Evolutionary conservation across 2,888 invertebrate species (phyloP), one percentile per base, ranked within the genome.

Genomic region (Minunthozetes semirufus): DNA sequence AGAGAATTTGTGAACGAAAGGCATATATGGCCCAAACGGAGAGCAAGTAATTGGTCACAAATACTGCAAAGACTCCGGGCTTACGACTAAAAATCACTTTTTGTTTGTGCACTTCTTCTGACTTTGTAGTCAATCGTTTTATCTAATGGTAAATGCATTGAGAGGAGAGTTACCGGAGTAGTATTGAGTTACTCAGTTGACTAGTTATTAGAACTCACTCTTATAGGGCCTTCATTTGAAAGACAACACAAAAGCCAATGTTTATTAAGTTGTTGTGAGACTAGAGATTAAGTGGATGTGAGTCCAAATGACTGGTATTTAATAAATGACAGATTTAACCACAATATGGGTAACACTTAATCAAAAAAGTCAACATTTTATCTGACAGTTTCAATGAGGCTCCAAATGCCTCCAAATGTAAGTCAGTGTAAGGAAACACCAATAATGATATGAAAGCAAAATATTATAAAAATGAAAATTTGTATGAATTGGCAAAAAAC

Each of bases 301-400:
- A 68, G 19, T 42, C 42, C 38, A 68, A 68, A 68, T 68, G 68
- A 68, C 68, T 68, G 68, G 42, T 46, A 68, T 68, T 68, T 68
- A 68, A 68, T 68, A 68, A 38, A 68, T 68, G 68, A 68, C 38
- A 68, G 68, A 68, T 22, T 68, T 68, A 68, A 46, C 68, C 68
- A 22, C 68, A 68, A 63, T 63, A 63, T 63, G 4, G 63, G n/a
- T 11, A 29, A 33, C 38, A 63, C 63, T 63, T 63, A 33, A 63
- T 63, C 63, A 63, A 63, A 63, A 56, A 50, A 59, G 27, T 63
- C 19, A 33, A 63, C 63, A 63, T 63, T 63, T 33, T 17, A 1
- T 38, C 63, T 33, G 63, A 63, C 63, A 63, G 63, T 63, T 63
- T 33, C 33, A 63, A 33, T 33, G 63, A 63, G 33, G 17, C 2